Evolutionary conservation across 2,888 invertebrate species (phyloP), one percentile per base, ranked within the genome.

Genomic region (Kryphioiulus occultus): DNA sequence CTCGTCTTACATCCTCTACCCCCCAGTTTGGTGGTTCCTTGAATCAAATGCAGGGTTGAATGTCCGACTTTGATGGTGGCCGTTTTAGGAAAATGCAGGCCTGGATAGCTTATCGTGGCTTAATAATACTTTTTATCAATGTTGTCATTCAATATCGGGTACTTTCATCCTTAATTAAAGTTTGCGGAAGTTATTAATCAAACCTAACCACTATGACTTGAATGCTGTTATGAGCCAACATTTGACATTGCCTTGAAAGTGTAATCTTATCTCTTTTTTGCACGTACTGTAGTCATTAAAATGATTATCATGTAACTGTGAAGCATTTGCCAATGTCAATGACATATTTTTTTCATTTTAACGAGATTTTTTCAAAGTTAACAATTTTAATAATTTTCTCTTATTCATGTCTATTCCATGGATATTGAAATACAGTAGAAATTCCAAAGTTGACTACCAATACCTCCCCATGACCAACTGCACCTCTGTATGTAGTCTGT

Each of bases 21-120:
- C 59, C 35, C 59, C 59, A 59, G 59, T 59, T 59, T 59, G 59
- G n/a, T n/a, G 59, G 22, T 59, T 59, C n/a, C 59, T 59, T n/a
- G 59, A n/a, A 59, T 59, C 59, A 59, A n/a, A 59, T n/a, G 59
- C 59, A n/a, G n/a, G n/a, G 59, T 59, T 59, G 59, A 59, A 59
- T 59, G 59, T n/a, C 59, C 59, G 59, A 59, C 59, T 59, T 9
- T n/a, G 59, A n/a, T 22, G 59, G 59, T 59, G 59, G 59, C 19
- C 59, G n/a, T 59, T n/a, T 59, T 59, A 59, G 59, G n/a, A 59
- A 4, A n/a, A 59, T 35, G 7, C 19, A 59, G 59, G n/a, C n/a
- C n/a, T n/a, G 53, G 59, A 59, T 59, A n/a, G 4, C 19, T 59
- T 59, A 59, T 59, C 59, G 17, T n/a, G 59, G n/a, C 59, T 59